Conservation (phyloP, 2,113 vertebrate genomes). For the Zosterops borbonicus region DNA sequence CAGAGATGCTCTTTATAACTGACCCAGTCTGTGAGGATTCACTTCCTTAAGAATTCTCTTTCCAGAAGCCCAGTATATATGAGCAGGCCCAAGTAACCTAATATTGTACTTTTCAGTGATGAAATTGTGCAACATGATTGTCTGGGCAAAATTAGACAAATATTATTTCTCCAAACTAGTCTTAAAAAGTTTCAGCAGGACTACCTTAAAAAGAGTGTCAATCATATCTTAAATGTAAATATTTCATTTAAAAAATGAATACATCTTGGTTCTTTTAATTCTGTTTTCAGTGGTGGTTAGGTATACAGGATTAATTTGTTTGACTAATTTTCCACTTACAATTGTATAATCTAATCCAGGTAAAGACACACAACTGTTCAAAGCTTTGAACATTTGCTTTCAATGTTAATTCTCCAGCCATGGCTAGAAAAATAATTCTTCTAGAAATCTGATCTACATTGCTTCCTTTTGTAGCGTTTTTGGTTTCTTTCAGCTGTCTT, state of each 20-base stretch:
- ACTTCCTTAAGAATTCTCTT: neutral
- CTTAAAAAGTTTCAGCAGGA: neutral
- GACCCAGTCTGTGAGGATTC: neutral
- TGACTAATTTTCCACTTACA: conserved; percentile 33
- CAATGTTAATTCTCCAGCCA: conserved; percentile 61
- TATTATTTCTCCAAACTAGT: neutral
- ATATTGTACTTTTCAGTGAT: neutral
- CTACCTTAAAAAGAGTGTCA: neutral
- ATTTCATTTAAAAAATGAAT: neutral
- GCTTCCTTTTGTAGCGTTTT: conserved; percentile 68
- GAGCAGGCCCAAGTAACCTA: neutral
- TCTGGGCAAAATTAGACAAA: neutral
- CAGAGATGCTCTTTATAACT: accelerated
- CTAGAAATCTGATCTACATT: conserved; percentile 66
- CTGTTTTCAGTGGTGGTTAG: neutral
- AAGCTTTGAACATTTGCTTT: conserved; percentile 69
- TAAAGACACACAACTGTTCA: conserved; percentile 54
- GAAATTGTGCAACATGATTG: neutral
- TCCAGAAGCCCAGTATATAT: neutral
- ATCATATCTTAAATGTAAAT: neutral
- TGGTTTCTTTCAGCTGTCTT: conserved; percentile 47
- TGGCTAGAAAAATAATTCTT: conserved; percentile 70
- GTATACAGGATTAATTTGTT: conserved; percentile 7
- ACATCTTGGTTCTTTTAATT: neutral
- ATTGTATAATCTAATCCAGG: conserved; percentile 56